A percentile compares a stretch with the other conserved stretches of the same genome.
Conservation (phyloP, 2,797 vertebrate genomes). For the Anableps anableps region DNA sequence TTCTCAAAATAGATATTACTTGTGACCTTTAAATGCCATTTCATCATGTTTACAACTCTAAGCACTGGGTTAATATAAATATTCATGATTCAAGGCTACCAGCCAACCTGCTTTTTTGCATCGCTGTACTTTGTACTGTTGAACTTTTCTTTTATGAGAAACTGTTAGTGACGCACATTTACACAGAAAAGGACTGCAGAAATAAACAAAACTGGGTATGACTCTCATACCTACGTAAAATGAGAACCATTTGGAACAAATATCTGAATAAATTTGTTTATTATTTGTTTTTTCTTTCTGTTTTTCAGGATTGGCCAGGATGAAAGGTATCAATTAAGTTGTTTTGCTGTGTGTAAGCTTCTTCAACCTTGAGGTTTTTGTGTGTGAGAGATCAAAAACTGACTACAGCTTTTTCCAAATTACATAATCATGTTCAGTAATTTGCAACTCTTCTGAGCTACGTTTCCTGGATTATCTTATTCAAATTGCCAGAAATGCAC, state of each 20-base stretch:
- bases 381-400: background rate
- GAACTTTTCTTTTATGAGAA: slow-evolving; percentile 1
- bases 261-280: background rate
- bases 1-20: slow-evolving; percentile 1
- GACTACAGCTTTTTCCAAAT: slow-evolving; percentile 13
- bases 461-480: background rate
- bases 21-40: slow-evolving; percentile 12
- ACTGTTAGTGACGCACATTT: background rate
- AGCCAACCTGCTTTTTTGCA: background rate
- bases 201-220: background rate
- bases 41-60: background rate
- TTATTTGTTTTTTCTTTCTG: background rate
- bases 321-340: background rate
- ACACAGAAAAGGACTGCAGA: background rate
- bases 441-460: slow-evolving; percentile 10
- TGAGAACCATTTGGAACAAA: background rate
- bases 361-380: slow-evolving; percentile 4
- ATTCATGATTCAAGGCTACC: background rate
- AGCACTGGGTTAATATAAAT: slow-evolving; percentile 17
- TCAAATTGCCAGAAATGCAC: slow-evolving; percentile 19
- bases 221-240: background rate
- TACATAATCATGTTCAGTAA: slow-evolving; percentile 33
- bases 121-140: slow-evolving; percentile 24
- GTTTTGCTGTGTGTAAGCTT: slow-evolving; percentile 7
- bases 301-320: background rate